phyloP scores from a whole-genome alignment of 2,888 invertebrate genomes.

The Stenoptilia bipunctidactyla region DNA sequence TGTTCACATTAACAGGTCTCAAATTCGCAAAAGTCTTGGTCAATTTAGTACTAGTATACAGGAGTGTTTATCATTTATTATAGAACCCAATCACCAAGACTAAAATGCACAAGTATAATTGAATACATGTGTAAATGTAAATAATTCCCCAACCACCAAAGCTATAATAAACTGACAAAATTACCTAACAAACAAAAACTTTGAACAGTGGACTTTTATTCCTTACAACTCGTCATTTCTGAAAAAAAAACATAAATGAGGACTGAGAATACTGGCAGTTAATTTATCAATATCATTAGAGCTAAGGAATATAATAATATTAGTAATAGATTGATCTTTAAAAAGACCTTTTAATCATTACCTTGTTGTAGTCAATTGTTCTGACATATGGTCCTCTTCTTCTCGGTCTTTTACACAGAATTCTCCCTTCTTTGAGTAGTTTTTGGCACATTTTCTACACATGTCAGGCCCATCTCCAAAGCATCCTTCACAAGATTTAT shows the following conservation, averaged over 20 bases:
- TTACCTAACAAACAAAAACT: not conserved
- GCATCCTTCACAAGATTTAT: conserved; percentile 86
- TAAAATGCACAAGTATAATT: no score
- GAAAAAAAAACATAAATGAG: conserved; percentile 32
- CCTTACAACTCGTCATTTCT: conserved; percentile 53
- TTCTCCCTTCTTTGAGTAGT: conserved; percentile 78
- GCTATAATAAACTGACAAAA: not conserved
- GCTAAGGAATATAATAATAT: no score
- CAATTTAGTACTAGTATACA: no score
- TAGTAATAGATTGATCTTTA: no score
- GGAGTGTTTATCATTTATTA: no score
- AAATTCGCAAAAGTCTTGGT: no score
- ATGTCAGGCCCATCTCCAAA: conserved; percentile 92
- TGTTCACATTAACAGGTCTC: no score
- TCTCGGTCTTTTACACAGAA: conserved; percentile 79
- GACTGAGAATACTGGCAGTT: no score
- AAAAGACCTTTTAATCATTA: conserved; percentile 17
- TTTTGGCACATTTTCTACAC: conserved; percentile 85
- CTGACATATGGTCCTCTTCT: conserved; percentile 35
- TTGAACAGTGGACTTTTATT: not conserved
- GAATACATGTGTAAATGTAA: no score
- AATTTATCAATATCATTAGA: conserved; percentile 11
- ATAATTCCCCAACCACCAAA: no score
- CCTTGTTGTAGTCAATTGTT: conserved; percentile 44
- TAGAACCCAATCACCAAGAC: no score